Percentiles rank a stretch among this genome's conserved stretches.
These are phyloP conservation scores for Diogma glabrata DNA, from an alignment of 2,888 invertebrate species.

Conservation along the genomic window DNA sequence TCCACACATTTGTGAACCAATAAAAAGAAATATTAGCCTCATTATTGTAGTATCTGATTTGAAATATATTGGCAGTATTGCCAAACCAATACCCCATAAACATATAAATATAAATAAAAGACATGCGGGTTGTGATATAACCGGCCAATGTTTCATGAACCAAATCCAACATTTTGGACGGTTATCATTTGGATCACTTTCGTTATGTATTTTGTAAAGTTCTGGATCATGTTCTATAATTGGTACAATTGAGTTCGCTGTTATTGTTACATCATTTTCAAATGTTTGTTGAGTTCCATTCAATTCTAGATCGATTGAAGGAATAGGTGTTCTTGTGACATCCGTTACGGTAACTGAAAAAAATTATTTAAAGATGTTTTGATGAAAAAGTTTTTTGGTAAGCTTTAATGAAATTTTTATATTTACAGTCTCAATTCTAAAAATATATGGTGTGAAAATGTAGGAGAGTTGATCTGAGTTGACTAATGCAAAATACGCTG, in stretches of 20 bases:
- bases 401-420: no score
- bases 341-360: not conserved
- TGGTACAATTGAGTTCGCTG: not conserved
- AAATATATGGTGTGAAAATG: no score
- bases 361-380: not conserved
- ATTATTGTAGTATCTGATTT: conserved; percentile 28
- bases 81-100: conserved; percentile 34
- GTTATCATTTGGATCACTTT: conserved; percentile 1
- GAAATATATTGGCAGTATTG: conserved; percentile 30
- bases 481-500: no score
- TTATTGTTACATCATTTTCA: conserved; percentile 6
- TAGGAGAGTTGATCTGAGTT: no score
- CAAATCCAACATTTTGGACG: conserved; percentile 28
- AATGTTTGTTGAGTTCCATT: conserved; percentile 5
- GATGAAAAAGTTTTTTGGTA: no score
- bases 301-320: conserved; percentile 15
- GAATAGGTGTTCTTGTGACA: conserved; percentile 1
- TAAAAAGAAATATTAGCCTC: conserved; percentile 33
- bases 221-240: not conserved
- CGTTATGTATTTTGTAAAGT: not conserved
- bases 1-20: conserved; percentile 32
- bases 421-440: no score
- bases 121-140: conserved; percentile 30
- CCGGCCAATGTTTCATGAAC: conserved; percentile 28
- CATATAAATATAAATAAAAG: conserved; percentile 30